Evolutionary conservation across 2,113 vertebrate genomes (phyloP).

Genomic region (Isichthys henryi): DNA sequence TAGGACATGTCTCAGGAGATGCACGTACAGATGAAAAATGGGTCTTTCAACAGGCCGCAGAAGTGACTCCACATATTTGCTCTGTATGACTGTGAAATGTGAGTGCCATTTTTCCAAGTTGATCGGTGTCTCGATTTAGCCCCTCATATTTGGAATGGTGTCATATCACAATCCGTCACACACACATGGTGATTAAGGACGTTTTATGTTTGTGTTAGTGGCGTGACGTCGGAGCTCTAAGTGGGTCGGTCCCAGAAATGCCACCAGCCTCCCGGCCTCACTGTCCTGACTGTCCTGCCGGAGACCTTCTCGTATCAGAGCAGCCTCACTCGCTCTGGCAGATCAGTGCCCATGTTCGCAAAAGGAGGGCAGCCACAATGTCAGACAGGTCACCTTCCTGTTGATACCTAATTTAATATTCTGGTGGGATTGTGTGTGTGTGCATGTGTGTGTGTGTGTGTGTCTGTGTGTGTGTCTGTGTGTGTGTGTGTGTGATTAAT

Average conservation of each 20-base stretch:
- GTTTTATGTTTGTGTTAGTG: background rate
- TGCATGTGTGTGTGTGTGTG: background rate
- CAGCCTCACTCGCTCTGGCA: background rate
- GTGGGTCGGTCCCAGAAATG: background rate
- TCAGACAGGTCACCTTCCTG: background rate
- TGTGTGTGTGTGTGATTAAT: background rate
- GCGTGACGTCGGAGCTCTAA: background rate
- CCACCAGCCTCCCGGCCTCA: background rate
- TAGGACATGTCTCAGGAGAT: background rate
- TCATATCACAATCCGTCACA: background rate
- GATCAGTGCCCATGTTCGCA: background rate
- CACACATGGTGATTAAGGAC: background rate
- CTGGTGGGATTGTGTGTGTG: background rate
- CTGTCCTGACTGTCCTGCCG: background rate
- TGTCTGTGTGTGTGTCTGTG: background rate
- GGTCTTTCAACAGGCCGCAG: background rate
- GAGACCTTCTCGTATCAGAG: background rate
- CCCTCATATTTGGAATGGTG: background rate
- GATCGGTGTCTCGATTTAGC: background rate
- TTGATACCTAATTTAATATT: slow-evolving; percentile 6
- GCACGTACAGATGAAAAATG: background rate
- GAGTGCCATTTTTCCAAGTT: background rate
- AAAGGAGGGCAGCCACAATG: background rate
- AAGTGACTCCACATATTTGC: background rate
- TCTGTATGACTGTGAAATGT: background rate